Evolutionary conservation across 2,113 vertebrate species (phyloP).

Genomic region (Erpornis zantholeuca): DNA sequence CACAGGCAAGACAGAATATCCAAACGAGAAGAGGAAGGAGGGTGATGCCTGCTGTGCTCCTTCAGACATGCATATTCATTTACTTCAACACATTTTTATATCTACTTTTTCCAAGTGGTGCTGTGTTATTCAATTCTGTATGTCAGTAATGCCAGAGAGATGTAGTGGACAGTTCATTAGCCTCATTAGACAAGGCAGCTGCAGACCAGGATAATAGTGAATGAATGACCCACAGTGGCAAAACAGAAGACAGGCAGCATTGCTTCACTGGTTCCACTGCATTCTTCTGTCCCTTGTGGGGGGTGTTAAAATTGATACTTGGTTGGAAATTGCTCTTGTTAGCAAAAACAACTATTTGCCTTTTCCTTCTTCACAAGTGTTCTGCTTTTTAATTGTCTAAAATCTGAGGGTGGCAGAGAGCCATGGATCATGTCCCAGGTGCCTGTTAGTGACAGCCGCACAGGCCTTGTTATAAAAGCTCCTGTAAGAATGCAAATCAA

Average conservation of each 20-base stretch:
- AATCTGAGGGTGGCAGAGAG: neutral
- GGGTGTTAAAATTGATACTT: neutral
- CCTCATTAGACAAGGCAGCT: slow-evolving; percentile 10
- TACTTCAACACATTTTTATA: neutral
- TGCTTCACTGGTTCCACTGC: neutral
- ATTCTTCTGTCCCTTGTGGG: neutral
- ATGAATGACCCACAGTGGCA: neutral
- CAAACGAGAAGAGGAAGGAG: neutral
- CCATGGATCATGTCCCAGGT: neutral
- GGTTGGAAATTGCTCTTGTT: neutral
- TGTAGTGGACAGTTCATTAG: neutral
- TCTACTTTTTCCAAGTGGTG: neutral
- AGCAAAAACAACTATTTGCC: neutral
- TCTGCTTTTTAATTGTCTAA: neutral
- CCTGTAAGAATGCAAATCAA: slow-evolving; percentile 15
- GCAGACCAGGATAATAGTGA: neutral
- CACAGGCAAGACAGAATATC: neutral
- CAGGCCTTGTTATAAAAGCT: neutral
- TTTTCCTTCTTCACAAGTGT: neutral
- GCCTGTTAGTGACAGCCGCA: neutral
- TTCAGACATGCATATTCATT: neutral
- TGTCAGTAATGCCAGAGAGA: neutral
- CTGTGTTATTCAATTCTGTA: neutral
- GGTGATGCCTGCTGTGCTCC: neutral
- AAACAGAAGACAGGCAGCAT: neutral